phyloP scores from a whole-genome alignment of 2,888 invertebrate species.

The Saturnia japonica region DNA sequence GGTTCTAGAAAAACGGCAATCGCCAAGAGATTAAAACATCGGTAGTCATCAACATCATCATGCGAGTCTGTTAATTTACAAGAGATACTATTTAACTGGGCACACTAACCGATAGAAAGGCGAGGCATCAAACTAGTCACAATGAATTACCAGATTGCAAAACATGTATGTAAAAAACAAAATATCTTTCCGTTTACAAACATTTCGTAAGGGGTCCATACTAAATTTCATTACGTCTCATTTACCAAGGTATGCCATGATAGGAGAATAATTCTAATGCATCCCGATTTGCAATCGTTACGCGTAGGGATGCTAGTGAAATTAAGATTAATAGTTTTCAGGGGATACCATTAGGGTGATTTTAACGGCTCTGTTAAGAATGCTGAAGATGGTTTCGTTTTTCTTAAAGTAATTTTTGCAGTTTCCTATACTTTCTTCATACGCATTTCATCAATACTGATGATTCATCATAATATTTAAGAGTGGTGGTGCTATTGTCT shows the following conservation, averaged over 20 bases:
- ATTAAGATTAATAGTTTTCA: constrained; percentile 65
- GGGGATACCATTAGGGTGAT: constrained; percentile 24
- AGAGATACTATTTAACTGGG: too few species aligned
- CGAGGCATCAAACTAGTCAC: too few species aligned
- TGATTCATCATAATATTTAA: too few species aligned
- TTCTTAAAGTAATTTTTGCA: background rate
- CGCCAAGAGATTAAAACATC: too few species aligned
- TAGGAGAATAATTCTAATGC: constrained; percentile 65
- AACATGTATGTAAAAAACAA: background rate
- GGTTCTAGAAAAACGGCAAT: too few species aligned
- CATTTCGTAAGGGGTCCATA: constrained; percentile 33
- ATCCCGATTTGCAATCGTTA: constrained; percentile 47
- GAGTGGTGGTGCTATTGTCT: too few species aligned
- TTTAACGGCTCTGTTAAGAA: background rate
- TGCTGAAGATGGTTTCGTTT: background rate
- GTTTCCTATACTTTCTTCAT: background rate
- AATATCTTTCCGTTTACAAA: background rate
- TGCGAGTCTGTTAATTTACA: too few species aligned
- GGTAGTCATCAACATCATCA: too few species aligned
- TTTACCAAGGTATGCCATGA: constrained; percentile 61
- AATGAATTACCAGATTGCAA: background rate
- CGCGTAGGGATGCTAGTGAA: constrained; percentile 61
- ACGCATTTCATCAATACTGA: background rate
- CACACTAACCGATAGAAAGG: too few species aligned
- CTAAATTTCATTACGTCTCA: constrained; percentile 70